Percentiles rank a stretch among this genome's conserved stretches.
These are phyloP conservation scores for Saccostrea glomerata DNA, from an alignment of 1,140 invertebrate genomes.

Conservation along the genomic window DNA sequence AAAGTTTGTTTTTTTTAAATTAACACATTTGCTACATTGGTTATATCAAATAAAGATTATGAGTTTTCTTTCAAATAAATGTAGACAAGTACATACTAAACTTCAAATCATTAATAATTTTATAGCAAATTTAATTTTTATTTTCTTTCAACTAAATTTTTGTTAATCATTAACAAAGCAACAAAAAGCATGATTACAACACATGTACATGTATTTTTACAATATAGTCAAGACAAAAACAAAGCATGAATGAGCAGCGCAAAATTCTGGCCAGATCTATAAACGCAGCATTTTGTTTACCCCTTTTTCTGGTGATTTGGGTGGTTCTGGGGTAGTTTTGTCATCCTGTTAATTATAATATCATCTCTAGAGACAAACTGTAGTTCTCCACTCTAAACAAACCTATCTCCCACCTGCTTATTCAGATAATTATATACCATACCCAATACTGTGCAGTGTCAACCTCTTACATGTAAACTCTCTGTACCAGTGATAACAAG, in stretches of 20 bases:
- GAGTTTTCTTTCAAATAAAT: too few relatives aligned
- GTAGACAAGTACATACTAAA: too few relatives aligned
- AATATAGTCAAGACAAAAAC: too few relatives aligned
- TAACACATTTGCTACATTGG: too few relatives aligned
- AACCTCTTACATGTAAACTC: neutral
- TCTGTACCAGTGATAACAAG: neutral
- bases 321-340: neutral
- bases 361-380: neutral
- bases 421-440: too few relatives aligned
- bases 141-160: neutral
- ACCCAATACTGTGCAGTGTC: too few relatives aligned
- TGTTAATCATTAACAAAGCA: neutral
- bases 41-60: too few relatives aligned
- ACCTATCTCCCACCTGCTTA: neutral
- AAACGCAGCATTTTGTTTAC: neutral
- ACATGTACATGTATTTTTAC: neutral
- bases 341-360: conserved; percentile 18
- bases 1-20: too few relatives aligned
- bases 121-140: too few relatives aligned
- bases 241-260: neutral
- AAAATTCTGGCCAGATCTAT: conserved; percentile 23
- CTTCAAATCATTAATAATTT: too few relatives aligned
- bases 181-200: neutral
- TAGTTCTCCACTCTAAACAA: neutral
- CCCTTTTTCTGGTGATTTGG: neutral